Conservation (phyloP, 2,888 invertebrate genomes). For the Drosophila histrio region DNA sequence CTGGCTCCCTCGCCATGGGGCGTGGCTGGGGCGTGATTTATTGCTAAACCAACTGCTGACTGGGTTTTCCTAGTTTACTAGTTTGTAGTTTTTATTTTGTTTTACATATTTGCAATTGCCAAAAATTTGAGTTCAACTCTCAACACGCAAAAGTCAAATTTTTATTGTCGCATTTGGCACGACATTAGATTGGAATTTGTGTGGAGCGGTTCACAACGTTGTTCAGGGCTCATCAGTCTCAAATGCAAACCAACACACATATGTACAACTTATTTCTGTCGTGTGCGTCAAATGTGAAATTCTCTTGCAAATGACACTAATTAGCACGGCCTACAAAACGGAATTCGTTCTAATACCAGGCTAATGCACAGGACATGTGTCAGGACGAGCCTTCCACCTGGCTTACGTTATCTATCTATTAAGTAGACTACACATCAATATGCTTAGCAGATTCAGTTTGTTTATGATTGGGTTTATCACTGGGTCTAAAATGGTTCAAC, state of each 20-base stretch:
- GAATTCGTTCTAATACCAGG: not conserved
- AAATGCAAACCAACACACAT: not conserved
- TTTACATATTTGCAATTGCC: conserved; percentile 1
- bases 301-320: conserved; percentile 9
- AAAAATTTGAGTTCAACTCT: conserved; percentile 2
- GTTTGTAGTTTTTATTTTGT: not conserved
- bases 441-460: not conserved
- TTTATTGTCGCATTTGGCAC: conserved; percentile 52
- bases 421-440: not conserved
- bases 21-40: conserved; percentile 58
- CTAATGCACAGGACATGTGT: not conserved
- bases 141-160: conserved; percentile 66
- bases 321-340: not conserved
- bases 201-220: not conserved
- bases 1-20: conserved; percentile 6
- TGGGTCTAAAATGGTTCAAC: too few relatives aligned
- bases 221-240: not conserved
- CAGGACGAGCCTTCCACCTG: not conserved
- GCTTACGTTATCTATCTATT: not conserved
- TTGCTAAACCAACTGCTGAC: conserved; percentile 10
- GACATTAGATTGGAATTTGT: conserved; percentile 14
- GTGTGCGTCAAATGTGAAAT: not conserved
- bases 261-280: not conserved
- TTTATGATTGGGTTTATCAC: not conserved
- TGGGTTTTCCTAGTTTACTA: not conserved